Base-by-base conservation (phyloP, 2,888 invertebrate species). In the Cryptocephalus moraei region DNA sequence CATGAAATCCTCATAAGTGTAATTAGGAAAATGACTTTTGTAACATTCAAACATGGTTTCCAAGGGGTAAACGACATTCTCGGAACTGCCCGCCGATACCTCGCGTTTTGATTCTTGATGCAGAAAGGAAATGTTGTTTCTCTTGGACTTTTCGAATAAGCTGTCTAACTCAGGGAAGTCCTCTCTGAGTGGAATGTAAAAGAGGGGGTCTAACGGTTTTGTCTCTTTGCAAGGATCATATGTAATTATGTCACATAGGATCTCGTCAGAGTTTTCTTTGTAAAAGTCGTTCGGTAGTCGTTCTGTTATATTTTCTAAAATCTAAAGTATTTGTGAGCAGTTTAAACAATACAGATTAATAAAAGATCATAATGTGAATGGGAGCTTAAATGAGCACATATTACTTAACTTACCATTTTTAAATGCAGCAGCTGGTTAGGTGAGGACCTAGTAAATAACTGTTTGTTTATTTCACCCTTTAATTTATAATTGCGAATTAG, bases 1-100 rank as follows among this genome's bases (percentile, higher is more conserved):
- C 45, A 57, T 57, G 49, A 65, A 65, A 49, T 64, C 61, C 8
- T 56, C 50, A 49, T 56, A 65, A 32, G 54, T 56, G 50, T 64
- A 64, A 40, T 57, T 59, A 8, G 60, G 53, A 36, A 65, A 60
- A 41, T 56, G 53, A 10, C 46, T 48, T 44, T 57, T 57, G 46
- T 62, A 61, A 36, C 57, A 54, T 39, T 63, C 56, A 53, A 60
- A 65, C 54, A 60, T 58, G 10, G 56, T 56, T 40, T 57, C 54
- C 11, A 63, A 48, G 8, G 58, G 56, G 49, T 58, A 60, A 9
- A 44, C 46, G 22, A 45, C 43, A 38, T 41, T 33, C 12, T n/a
- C 22, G 9, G 10, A 32, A n/a, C 34, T 13, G 46, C n/a, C 39
- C 41, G 43, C 44, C 44, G n/a, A n/a, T 38, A 31, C n/a, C 31